These are phyloP conservation scores for Cylindroiulus punctatus DNA, from an alignment of 2,888 invertebrate genomes.

Conservation along the genomic window DNA sequence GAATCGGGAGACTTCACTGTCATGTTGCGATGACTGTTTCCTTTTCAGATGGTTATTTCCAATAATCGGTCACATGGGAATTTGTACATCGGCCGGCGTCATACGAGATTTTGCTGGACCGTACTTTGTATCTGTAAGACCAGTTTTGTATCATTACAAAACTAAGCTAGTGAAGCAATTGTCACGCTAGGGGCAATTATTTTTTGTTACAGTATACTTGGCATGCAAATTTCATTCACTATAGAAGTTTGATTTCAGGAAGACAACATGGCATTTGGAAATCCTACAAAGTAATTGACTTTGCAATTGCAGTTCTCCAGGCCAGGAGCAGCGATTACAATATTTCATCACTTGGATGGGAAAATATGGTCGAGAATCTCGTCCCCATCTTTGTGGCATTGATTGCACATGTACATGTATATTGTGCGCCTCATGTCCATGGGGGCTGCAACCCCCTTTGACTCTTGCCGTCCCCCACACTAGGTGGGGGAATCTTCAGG, in stretches of 20 bases:
- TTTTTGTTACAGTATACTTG: neutral
- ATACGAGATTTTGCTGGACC: conserved; percentile 98
- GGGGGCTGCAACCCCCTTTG: no score
- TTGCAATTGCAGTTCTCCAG: neutral
- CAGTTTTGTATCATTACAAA: neutral
- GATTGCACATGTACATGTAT: no score
- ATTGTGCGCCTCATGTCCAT: no score
- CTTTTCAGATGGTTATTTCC: conserved; percentile 88
- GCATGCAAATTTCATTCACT: neutral
- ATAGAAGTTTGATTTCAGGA: conserved; percentile 67
- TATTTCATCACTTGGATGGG: neutral
- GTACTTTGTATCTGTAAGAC: conserved; percentile 81
- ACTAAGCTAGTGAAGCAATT: neutral
- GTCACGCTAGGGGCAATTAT: neutral
- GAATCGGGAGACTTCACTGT: neutral
- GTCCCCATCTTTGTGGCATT: no score
- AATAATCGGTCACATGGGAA: conserved; percentile 99
- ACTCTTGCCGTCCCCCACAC: no score
- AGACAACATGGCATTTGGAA: conserved; percentile 89
- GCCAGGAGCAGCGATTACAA: neutral
- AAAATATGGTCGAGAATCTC: no score
- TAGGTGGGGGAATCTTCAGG: no score
- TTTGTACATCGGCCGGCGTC: conserved; percentile 83
- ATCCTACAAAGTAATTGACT: conserved; percentile 77
- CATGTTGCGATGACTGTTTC: neutral